phyloP scores from a whole-genome alignment of 2,113 vertebrate species.

The Anolis carolinensis region DNA sequence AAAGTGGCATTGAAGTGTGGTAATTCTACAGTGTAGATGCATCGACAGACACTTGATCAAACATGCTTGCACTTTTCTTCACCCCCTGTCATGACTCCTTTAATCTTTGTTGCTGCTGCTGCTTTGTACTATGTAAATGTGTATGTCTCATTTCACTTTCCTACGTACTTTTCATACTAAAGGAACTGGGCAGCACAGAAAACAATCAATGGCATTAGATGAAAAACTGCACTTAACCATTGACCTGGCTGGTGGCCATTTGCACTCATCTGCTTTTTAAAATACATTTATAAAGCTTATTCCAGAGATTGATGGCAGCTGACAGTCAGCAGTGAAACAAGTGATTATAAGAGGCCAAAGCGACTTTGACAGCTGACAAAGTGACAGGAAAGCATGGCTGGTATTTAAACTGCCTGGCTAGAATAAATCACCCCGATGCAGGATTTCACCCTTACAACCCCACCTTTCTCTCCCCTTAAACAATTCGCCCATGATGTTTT shows the following conservation, averaged over 20 bases:
- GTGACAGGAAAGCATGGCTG: slow-evolving; percentile 61
- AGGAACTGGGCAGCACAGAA: background rate
- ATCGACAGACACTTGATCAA: background rate
- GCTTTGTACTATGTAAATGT: background rate
- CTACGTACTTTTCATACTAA: background rate
- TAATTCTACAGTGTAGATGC: too few relatives aligned
- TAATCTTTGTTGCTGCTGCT: background rate
- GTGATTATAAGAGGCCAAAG: slow-evolving; percentile 66
- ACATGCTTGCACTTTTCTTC: background rate
- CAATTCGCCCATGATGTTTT: slow-evolving; percentile 37
- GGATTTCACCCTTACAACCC: slow-evolving; percentile 63
- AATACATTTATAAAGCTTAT: slow-evolving; percentile 71
- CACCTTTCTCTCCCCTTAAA: background rate
- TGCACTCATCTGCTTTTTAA: slow-evolving; percentile 29
- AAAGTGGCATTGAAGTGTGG: too few relatives aligned
- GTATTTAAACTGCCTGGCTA: slow-evolving; percentile 52
- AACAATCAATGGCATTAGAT: slow-evolving; percentile 24
- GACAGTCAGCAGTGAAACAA: slow-evolving; percentile 62
- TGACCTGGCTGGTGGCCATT: slow-evolving; percentile 45
- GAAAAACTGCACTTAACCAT: slow-evolving; percentile 35
- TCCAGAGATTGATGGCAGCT: slow-evolving; percentile 66
- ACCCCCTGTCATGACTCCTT: background rate
- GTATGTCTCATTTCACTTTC: background rate
- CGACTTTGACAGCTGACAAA: slow-evolving; percentile 68
- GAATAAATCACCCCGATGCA: slow-evolving; percentile 65